Percentiles rank a stretch among this genome's conserved stretches.
Evolutionary conservation across 2,888 invertebrate genomes (phyloP).

Genomic region (Lasioglossum malachurum): DNA sequence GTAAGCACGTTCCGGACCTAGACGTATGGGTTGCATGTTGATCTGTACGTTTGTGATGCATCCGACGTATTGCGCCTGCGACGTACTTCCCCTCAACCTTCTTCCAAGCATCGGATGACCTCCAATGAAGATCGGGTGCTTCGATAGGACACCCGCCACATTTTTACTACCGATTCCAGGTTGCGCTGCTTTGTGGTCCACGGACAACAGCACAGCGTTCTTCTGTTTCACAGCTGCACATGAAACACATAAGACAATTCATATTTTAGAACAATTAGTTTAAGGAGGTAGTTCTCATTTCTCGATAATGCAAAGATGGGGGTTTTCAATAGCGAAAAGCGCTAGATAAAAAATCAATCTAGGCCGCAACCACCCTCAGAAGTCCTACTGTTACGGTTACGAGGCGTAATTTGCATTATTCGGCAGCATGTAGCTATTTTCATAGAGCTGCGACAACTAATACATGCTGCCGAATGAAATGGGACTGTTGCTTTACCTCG

Average conservation of each 20-base stretch:
- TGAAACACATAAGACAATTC: constrained; percentile 10
- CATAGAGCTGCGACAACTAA: too few relatives aligned
- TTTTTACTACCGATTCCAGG: constrained; percentile 87
- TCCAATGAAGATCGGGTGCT: constrained; percentile 95
- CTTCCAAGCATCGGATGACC: constrained; percentile 89
- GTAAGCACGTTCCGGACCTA: constrained; percentile 87
- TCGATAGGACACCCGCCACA: constrained; percentile 91
- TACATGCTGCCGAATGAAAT: too few relatives aligned
- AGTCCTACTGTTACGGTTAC: too few relatives aligned
- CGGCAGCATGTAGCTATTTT: too few relatives aligned
- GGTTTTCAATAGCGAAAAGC: too few relatives aligned
- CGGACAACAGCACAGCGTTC: constrained; percentile 94
- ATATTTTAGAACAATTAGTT: neutral
- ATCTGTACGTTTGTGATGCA: constrained; percentile 91
- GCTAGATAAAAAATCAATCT: too few relatives aligned
- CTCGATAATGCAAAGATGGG: too few relatives aligned
- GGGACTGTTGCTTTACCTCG: constrained; percentile 86
- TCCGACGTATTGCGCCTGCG: constrained; percentile 91
- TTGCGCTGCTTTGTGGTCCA: constrained; percentile 92
- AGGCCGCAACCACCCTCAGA: too few relatives aligned
- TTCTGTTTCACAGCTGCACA: constrained; percentile 93
- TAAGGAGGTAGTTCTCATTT: too few relatives aligned
- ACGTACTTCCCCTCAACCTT: constrained; percentile 88
- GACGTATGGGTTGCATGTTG: constrained; percentile 85
- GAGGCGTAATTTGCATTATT: too few relatives aligned